phyloP scores from a whole-genome alignment of 1,140 invertebrate species.

The Conus ventricosus region DNA sequence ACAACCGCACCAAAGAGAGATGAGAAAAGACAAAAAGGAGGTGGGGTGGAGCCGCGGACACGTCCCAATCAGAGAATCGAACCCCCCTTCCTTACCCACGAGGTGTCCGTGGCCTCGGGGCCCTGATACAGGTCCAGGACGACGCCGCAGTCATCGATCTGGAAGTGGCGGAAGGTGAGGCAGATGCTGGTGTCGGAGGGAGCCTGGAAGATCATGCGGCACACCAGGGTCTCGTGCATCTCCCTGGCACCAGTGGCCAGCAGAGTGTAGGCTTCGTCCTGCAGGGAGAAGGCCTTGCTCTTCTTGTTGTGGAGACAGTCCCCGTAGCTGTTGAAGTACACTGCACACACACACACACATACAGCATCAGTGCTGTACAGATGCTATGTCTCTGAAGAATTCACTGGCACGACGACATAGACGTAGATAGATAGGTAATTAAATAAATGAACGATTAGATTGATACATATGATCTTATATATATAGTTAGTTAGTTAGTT shows the following conservation, averaged over 20 bases:
- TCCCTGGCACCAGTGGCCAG: background rate
- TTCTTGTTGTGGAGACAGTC: constrained; percentile 18
- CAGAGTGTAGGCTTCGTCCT: constrained; percentile 30
- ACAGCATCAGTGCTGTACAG: too few relatives aligned
- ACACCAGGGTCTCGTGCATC: constrained; percentile 35
- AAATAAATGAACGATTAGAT: too few relatives aligned
- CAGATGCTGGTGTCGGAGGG: constrained; percentile 28
- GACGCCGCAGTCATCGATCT: constrained; percentile 36
- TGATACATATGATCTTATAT: too few relatives aligned
- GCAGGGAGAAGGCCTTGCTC: constrained; percentile 21
- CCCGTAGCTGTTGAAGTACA: constrained; percentile 41
- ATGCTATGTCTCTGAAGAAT: too few relatives aligned
- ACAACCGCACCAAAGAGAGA: background rate
- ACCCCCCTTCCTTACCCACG: constrained; percentile 29
- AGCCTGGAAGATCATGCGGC: constrained; percentile 36
- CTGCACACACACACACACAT: constrained; percentile 18
- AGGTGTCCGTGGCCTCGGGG: constrained; percentile 1
- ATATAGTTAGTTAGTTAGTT: too few relatives aligned
- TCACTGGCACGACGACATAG: too few relatives aligned
- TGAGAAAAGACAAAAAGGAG: background rate
- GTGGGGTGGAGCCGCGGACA: too few relatives aligned
- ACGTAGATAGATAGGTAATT: too few relatives aligned
- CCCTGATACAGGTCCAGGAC: constrained; percentile 32
- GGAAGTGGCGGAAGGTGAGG: constrained; percentile 34
- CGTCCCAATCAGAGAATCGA: too few relatives aligned